Conservation (phyloP, 2,113 vertebrate genomes). For the Lagenorhynchus albirostris region DNA sequence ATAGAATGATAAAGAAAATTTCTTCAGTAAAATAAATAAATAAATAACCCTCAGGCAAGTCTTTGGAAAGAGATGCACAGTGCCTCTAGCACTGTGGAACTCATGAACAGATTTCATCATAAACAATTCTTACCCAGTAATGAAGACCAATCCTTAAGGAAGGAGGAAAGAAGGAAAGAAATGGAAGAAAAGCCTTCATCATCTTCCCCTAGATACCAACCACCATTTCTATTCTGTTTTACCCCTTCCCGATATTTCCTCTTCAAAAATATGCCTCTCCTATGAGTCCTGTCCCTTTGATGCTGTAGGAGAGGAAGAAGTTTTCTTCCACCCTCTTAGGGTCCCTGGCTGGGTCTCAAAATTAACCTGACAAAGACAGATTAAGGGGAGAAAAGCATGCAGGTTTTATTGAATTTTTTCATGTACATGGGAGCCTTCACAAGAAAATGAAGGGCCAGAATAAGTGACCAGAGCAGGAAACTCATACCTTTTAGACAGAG, state of each 20-base stretch:
- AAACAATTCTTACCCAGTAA: not conserved
- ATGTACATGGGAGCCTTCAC: not conserved
- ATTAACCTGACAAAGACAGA: not conserved
- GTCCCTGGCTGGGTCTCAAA: not conserved
- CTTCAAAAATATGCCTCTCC: not conserved
- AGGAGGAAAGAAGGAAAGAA: not conserved
- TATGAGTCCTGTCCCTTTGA: not conserved
- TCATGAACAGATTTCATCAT: not conserved
- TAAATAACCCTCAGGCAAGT: not conserved
- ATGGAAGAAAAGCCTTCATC: not conserved
- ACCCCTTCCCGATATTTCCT: not conserved
- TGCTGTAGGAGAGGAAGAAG: not conserved
- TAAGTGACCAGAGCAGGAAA: not conserved
- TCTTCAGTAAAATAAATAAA: not conserved
- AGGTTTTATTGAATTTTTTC: not conserved
- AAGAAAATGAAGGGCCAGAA: not conserved
- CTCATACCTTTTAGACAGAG: not conserved
- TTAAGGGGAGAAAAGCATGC: not conserved
- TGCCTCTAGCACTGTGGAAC: not conserved
- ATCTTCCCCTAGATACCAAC: too few species aligned
- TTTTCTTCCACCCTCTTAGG: not conserved
- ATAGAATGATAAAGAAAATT: not conserved
- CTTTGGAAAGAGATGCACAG: not conserved
- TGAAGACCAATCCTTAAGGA: not conserved
- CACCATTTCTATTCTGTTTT: not conserved